A percentile compares a stretch with the other conserved stretches of the same genome.
These are phyloP conservation scores for Macrostomum lignano DNA, from an alignment of 1,140 invertebrate species.

Conservation along the genomic window DNA sequence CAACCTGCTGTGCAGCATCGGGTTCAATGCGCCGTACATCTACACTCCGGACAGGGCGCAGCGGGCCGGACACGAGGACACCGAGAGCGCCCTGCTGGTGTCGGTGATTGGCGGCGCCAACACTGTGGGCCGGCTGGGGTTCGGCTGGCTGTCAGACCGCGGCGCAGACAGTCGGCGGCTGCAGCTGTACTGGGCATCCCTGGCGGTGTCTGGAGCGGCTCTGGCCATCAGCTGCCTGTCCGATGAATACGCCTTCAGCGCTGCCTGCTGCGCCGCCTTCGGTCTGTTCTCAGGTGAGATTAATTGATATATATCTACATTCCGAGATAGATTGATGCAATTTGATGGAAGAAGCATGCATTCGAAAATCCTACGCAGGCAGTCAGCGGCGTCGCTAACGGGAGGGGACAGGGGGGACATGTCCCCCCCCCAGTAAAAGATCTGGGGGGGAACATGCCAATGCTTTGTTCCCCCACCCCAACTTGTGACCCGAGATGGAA, in stretches of 20 bases:
- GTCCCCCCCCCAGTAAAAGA: too few species aligned
- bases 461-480: too few species aligned
- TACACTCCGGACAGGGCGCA: constrained; percentile 35
- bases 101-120: constrained; percentile 51
- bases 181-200: constrained; percentile 51
- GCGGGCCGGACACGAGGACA: constrained; percentile 12
- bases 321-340: too few species aligned
- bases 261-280: constrained; percentile 56
- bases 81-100: constrained; percentile 39
- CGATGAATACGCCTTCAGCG: constrained; percentile 40
- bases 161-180: constrained; percentile 50
- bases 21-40: constrained; percentile 76
- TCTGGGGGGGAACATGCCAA: too few species aligned
- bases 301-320: too few species aligned
- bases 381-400: too few species aligned
- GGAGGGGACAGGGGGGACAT: too few species aligned
- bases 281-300: constrained; percentile 55
- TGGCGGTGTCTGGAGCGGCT: constrained; percentile 5
- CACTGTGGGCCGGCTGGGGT: constrained; percentile 33
- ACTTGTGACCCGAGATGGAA: too few species aligned
- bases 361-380: too few species aligned
- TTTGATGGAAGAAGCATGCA: too few species aligned
- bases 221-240: constrained; percentile 42
- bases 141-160: constrained; percentile 30
- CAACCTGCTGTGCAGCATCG: neutral